A percentile compares a stretch with the other conserved stretches of the same genome.
phyloP scores from a whole-genome alignment of 2,888 invertebrate genomes.

The Aphelenchoides bicaudatus region DNA sequence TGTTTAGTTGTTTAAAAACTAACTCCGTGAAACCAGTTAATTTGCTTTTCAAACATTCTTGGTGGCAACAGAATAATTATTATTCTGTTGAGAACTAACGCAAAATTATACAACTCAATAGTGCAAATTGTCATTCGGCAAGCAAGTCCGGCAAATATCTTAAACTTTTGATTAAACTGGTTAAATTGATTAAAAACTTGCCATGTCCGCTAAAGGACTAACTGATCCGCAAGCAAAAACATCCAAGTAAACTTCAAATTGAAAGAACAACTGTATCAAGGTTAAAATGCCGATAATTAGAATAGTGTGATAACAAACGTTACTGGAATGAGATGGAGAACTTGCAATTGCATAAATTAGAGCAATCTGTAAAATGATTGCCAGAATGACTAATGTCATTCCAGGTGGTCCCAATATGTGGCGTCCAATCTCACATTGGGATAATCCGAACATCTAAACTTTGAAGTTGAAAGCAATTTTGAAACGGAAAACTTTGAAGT shows the following conservation, averaged over 20 bases:
- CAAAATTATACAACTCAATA: background rate
- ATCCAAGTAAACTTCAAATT: slow-evolving; percentile 1
- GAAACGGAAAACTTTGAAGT: no score
- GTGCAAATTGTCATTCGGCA: slow-evolving; percentile 13
- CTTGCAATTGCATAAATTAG: background rate
- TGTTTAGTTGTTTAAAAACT: background rate
- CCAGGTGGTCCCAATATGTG: no score
- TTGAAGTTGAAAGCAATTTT: no score
- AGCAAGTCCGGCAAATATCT: background rate
- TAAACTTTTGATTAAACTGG: background rate
- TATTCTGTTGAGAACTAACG: background rate
- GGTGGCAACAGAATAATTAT: background rate
- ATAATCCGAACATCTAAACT: no score
- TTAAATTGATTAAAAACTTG: background rate
- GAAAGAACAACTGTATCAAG: background rate
- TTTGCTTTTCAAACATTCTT: background rate
- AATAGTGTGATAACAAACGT: slow-evolving; percentile 10
- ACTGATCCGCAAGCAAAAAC: slow-evolving; percentile 6
- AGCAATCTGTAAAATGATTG: slow-evolving; percentile 7
- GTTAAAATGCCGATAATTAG: background rate
- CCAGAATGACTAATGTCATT: no score
- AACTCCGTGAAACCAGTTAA: background rate
- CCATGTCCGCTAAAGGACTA: slow-evolving; percentile 2
- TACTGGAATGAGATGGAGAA: background rate
- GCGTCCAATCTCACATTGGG: no score